These are phyloP conservation scores for Battus philenor DNA, from an alignment of 1,140 invertebrate species.

Conservation along the genomic window DNA sequence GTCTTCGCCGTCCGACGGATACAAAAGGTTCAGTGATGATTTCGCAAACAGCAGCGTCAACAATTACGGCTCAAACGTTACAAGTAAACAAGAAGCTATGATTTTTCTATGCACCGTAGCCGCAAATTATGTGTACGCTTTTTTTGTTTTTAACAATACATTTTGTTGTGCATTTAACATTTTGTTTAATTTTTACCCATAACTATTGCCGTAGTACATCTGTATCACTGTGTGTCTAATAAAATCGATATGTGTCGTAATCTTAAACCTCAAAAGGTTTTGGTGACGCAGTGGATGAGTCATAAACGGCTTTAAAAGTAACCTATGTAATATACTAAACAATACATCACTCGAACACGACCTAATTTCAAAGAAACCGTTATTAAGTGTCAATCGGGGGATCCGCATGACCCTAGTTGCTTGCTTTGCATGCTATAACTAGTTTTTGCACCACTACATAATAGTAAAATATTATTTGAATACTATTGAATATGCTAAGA, in stretches of 20 bases:
- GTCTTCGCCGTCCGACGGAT: constrained; percentile 75
- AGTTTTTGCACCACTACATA: constrained; percentile 15
- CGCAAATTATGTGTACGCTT: constrained; percentile 60
- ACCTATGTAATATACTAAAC: constrained; percentile 50
- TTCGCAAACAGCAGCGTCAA: constrained; percentile 74
- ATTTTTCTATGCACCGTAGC: constrained; percentile 69
- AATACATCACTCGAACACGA: constrained; percentile 41
- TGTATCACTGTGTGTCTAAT: constrained; percentile 19
- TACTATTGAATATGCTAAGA: too few species aligned
- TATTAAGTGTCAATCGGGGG: constrained; percentile 25
- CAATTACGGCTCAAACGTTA: constrained; percentile 76
- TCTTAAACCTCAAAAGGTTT: constrained; percentile 31
- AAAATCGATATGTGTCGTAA: constrained; percentile 39
- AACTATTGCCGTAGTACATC: constrained; percentile 25
- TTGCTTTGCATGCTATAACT: constrained; percentile 32
- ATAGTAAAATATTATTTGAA: not conserved
- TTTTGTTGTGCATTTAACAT: constrained; percentile 56
- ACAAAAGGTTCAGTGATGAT: constrained; percentile 77
- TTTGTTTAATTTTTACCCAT: constrained; percentile 62
- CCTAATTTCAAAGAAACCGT: constrained; percentile 39
- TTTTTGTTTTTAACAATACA: constrained; percentile 67
- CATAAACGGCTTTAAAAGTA: constrained; percentile 42
- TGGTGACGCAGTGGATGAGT: constrained; percentile 51
- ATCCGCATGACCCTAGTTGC: constrained; percentile 19
- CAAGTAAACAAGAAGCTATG: constrained; percentile 71